phyloP scores from a whole-genome alignment of 2,113 vertebrate genomes.

The Festucalex cinctus region DNA sequence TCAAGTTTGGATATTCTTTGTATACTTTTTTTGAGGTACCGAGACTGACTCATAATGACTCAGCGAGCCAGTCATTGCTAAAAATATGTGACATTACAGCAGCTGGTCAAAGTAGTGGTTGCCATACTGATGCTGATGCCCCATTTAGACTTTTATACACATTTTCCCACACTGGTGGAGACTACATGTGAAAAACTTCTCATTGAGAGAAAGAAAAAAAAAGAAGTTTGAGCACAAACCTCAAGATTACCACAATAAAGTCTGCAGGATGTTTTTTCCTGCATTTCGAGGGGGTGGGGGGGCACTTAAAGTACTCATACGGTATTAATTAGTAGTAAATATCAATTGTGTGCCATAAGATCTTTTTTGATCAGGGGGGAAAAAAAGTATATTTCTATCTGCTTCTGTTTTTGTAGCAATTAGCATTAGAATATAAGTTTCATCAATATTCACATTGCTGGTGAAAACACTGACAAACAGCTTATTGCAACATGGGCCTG shows the following conservation, averaged over 20 bases:
- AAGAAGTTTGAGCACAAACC: background rate
- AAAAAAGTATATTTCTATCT: too few relatives aligned
- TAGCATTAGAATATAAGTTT: too few relatives aligned
- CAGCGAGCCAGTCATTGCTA: slow-evolving; percentile 47
- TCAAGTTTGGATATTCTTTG: background rate
- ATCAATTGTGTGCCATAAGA: too few relatives aligned
- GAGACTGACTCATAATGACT: slow-evolving; percentile 45
- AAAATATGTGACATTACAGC: slow-evolving; percentile 44
- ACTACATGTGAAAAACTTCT: background rate
- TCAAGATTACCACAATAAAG: background rate
- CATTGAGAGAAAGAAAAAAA: background rate
- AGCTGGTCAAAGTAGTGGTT: slow-evolving; percentile 12
- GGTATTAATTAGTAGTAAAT: too few relatives aligned
- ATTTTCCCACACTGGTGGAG: background rate
- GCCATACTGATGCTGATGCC: background rate
- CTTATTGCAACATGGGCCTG: too few relatives aligned
- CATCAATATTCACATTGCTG: too few relatives aligned
- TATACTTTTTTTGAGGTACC: background rate
- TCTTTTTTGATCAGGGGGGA: too few relatives aligned
- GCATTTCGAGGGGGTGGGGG: background rate
- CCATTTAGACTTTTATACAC: background rate
- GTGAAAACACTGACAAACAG: too few relatives aligned
- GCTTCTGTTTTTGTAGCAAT: too few relatives aligned
- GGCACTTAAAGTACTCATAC: too few relatives aligned
- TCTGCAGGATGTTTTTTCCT: background rate